These are phyloP conservation scores for Tachuris rubrigastra DNA, from an alignment of 2,113 vertebrate species.

Conservation along the genomic window DNA sequence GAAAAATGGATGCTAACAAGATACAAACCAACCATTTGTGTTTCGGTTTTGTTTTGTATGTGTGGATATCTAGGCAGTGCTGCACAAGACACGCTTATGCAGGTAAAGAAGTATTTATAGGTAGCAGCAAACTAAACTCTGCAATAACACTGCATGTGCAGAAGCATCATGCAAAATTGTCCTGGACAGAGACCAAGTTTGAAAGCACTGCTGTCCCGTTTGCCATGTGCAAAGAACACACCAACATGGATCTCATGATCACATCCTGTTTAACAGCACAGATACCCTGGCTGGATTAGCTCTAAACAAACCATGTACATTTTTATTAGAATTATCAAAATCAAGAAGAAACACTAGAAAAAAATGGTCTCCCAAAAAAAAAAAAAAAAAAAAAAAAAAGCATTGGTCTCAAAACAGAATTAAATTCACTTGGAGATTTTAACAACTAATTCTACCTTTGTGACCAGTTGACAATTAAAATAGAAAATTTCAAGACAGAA, in stretches of 20 bases:
- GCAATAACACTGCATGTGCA: neutral
- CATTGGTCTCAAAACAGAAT: neutral
- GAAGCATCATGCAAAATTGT: neutral
- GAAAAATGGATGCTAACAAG: neutral
- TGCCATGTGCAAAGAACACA: neutral
- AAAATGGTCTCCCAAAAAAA: neutral
- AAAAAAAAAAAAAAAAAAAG: neutral
- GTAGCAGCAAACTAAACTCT: neutral
- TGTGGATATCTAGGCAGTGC: neutral
- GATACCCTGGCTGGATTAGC: neutral
- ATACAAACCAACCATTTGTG: neutral
- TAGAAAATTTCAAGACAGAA: neutral
- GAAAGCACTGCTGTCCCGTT: neutral
- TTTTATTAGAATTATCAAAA: neutral
- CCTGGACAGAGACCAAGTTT: neutral
- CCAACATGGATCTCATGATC: accelerated
- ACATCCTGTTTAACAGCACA: neutral
- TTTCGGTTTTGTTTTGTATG: too few species aligned
- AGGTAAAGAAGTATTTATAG: neutral
- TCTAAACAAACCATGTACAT: neutral
- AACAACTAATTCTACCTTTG: neutral
- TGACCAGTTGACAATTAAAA: neutral
- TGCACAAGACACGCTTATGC: neutral
- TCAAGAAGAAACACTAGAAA: neutral
- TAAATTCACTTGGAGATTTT: neutral